phyloP scores from a whole-genome alignment of 2,797 vertebrate species.

The Rhinichthys osculus region DNA sequence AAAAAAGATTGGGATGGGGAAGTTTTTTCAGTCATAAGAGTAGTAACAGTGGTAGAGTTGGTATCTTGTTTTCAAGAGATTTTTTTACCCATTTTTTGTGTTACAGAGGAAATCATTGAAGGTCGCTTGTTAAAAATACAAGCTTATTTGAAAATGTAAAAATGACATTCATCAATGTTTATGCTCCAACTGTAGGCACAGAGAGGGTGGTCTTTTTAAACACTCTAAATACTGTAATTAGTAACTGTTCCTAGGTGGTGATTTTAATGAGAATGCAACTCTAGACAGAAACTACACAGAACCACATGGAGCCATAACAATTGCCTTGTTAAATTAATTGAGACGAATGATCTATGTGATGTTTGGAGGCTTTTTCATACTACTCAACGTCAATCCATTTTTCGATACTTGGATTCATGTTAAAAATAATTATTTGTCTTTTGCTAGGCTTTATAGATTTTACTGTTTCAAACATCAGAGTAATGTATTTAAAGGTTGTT shows the following conservation, averaged over 20 bases:
- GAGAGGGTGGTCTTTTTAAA: not conserved
- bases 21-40: no score
- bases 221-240: not conserved
- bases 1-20: no score
- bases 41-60: no score
- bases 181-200: not conserved
- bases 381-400: no score
- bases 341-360: not conserved
- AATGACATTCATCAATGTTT: not conserved
- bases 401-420: no score
- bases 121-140: not conserved
- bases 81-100: not conserved
- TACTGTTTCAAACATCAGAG: no score
- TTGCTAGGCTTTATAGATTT: no score
- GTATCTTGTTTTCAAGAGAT: not conserved
- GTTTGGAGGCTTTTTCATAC: no score
- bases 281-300: not conserved
- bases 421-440: no score
- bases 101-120: not conserved
- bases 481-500: no score
- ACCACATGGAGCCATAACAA: not conserved
- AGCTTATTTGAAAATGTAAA: not conserved
- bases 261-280: not conserved
- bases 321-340: not conserved
- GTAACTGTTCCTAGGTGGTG: not conserved